Evolutionary conservation across 2,888 invertebrate genomes (phyloP).

Genomic region (Lacanobia wlatinum): DNA sequence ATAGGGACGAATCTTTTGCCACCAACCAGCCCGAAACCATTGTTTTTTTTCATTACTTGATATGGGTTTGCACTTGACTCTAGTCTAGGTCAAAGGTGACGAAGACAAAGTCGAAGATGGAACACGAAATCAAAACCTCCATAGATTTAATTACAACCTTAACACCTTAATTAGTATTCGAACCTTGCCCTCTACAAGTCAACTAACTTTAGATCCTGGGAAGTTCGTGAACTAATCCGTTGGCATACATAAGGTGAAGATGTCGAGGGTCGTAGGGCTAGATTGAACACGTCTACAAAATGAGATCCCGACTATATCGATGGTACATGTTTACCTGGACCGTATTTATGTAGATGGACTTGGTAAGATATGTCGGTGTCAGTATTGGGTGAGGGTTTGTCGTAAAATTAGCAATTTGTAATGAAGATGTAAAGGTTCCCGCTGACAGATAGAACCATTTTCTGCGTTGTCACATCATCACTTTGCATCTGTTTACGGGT

Average conservation of each 20-base stretch:
- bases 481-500: no score
- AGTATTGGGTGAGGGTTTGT: not conserved
- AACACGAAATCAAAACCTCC: not conserved
- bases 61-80: no score
- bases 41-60: no score
- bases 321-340: not conserved
- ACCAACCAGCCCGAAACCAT: no score
- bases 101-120: no score
- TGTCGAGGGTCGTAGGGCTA: constrained; percentile 13
- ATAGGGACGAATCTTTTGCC: no score
- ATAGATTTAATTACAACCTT: constrained; percentile 36
- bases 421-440: not conserved
- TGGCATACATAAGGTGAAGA: constrained; percentile 21
- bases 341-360: constrained; percentile 13
- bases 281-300: constrained; percentile 45
- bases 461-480: not conserved
- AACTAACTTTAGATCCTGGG: constrained; percentile 34
- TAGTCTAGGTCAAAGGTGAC: no score
- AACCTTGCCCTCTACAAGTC: constrained; percentile 15
- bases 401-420: constrained; percentile 3
- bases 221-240: constrained; percentile 43
- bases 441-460: not conserved
- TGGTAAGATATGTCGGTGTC: not conserved
- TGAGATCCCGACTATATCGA: constrained; percentile 26
- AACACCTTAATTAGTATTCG: constrained; percentile 34